Conservation (phyloP, 2,888 invertebrate genomes). For the Brassicogethes aeneus region DNA sequence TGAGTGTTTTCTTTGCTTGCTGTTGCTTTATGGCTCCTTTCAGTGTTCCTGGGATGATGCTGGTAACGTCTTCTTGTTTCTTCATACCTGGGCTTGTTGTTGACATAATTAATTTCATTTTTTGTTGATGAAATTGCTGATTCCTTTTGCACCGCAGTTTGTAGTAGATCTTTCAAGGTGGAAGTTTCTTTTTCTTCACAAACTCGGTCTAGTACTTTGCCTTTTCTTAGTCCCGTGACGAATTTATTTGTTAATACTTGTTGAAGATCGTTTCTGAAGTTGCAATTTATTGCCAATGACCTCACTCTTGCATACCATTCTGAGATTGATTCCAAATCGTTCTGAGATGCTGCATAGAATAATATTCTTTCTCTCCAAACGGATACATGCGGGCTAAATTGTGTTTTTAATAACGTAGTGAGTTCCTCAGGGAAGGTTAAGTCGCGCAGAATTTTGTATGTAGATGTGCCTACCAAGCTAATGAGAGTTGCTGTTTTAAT, state of each 20-base stretch:
- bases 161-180: conserved; percentile 3
- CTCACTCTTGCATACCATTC: conserved; percentile 10
- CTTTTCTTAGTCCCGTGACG: conserved; percentile 9
- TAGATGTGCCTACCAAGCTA: neutral
- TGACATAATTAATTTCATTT: neutral
- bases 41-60: neutral
- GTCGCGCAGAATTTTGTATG: neutral
- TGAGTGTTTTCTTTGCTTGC: neutral
- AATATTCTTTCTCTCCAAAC: conserved; percentile 11
- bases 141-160: conserved; percentile 4
- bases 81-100: neutral
- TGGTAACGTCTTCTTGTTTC: neutral
- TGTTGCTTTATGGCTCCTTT: neutral
- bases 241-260: conserved; percentile 11
- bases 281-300: conserved; percentile 12
- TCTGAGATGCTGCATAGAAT: conserved; percentile 12
- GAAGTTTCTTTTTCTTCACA: conserved; percentile 12
- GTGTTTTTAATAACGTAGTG: conserved; percentile 8
- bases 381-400: conserved; percentile 9
- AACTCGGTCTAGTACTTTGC: conserved; percentile 11
- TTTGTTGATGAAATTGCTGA: neutral
- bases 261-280: conserved; percentile 9
- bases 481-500: neutral
- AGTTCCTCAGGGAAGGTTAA: conserved; percentile 6
- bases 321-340: conserved; percentile 7